Evolutionary conservation across 2,113 vertebrate genomes (phyloP).

Genomic region (Malurus elegans): DNA sequence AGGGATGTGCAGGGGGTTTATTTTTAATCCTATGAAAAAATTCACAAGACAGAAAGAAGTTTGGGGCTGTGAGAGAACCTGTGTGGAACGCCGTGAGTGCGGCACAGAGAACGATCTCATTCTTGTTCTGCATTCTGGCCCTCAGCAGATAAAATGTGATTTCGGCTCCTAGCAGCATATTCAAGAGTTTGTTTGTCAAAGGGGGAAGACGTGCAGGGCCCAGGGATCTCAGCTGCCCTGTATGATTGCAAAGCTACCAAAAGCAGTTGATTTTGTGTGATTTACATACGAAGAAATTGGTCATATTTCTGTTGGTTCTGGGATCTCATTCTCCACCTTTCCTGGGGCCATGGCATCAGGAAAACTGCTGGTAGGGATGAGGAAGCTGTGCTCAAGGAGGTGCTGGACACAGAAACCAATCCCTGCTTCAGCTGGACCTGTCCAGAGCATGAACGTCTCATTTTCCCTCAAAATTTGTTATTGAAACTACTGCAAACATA

Average conservation of each 20-base stretch:
- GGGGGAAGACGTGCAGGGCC: not conserved
- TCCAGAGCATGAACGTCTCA: rapidly evolving
- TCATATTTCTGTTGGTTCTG: not conserved
- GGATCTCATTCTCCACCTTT: not conserved
- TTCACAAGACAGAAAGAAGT: not conserved
- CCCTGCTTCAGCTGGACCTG: too few species aligned
- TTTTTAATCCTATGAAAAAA: not conserved
- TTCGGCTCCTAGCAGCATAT: not conserved
- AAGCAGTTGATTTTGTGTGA: not conserved
- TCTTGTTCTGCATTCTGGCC: rapidly evolving
- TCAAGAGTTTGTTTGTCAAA: rapidly evolving
- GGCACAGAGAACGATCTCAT: rapidly evolving
- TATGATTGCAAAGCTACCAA: too few species aligned
- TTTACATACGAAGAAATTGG: rapidly evolving
- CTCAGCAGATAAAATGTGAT: rapidly evolving
- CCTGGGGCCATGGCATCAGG: not conserved
- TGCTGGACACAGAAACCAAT: not conserved
- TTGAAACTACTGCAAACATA: not conserved
- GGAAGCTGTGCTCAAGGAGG: rapidly evolving
- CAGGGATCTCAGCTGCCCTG: rapidly evolving
- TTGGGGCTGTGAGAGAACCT: rapidly evolving
- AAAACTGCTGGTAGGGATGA: not conserved
- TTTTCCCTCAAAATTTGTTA: not conserved
- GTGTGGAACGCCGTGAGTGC: rapidly evolving
- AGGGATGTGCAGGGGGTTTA: rapidly evolving